phyloP scores from a whole-genome alignment of 2,113 vertebrate genomes.

The Nematolebias whitei region DNA sequence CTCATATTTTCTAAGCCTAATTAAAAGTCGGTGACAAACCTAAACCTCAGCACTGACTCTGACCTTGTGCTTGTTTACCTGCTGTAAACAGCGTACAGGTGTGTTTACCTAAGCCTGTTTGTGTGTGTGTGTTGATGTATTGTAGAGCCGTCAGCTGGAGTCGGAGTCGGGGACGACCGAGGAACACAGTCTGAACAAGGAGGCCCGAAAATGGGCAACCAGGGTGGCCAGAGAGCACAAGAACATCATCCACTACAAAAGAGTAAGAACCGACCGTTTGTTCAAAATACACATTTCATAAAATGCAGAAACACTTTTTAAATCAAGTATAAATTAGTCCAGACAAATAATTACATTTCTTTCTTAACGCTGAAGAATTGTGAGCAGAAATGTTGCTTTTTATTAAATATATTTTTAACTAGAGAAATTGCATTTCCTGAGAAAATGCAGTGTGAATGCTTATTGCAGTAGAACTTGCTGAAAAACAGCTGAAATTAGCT shows the following conservation, averaged over 20 bases:
- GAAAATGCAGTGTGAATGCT: too few relatives aligned
- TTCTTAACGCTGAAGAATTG: too few relatives aligned
- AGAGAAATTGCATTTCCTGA: too few relatives aligned
- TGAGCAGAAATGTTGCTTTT: too few relatives aligned
- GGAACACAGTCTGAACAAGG: conserved; percentile 98
- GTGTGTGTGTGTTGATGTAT: conserved; percentile 12
- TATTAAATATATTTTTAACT: too few relatives aligned
- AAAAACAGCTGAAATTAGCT: too few relatives aligned
- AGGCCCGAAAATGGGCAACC: conserved; percentile 97
- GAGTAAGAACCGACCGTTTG: conserved; percentile 76
- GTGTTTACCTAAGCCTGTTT: conserved; percentile 18
- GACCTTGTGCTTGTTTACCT: conserved; percentile 28
- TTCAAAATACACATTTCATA: too few relatives aligned
- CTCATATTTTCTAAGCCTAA: conserved; percentile 38
- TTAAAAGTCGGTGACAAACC: conserved; percentile 52
- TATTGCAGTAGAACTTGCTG: too few relatives aligned
- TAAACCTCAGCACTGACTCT: conserved; percentile 22
- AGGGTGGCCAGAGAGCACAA: conserved; percentile 95
- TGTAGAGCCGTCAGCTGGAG: conserved; percentile 93
- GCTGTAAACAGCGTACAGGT: conserved; percentile 1
- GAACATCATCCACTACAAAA: conserved; percentile 91
- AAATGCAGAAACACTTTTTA: too few relatives aligned
- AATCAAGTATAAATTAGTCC: too few relatives aligned
- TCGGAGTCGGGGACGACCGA: conserved; percentile 94
- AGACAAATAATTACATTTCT: too few relatives aligned